Conservation (phyloP, 2,113 vertebrate genomes). For the Xyrauchen texanus region DNA sequence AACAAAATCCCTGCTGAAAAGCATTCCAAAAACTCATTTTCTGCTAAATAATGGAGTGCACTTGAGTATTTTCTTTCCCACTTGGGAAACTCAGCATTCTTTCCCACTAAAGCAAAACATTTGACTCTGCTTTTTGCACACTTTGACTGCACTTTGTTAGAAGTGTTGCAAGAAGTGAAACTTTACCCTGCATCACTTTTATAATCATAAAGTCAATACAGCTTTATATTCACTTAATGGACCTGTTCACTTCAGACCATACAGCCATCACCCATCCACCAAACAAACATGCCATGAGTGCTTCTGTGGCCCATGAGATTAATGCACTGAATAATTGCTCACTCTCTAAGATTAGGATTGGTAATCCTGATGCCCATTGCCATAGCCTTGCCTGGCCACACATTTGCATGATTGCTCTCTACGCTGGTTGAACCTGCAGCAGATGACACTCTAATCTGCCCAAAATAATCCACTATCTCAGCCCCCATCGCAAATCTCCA, state of each 20-base stretch:
- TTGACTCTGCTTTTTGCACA: neutral
- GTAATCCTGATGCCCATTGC: conserved; percentile 47
- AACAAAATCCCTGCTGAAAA: conserved; percentile 16
- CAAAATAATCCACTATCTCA: conserved; percentile 60
- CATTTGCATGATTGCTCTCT: conserved; percentile 60
- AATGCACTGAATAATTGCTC: conserved; percentile 71
- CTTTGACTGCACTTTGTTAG: too few species aligned
- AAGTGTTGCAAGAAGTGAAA: neutral
- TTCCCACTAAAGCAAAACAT: neutral
- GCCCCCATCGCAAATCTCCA: conserved; percentile 26
- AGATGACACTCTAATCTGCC: conserved; percentile 65
- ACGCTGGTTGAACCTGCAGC: conserved; percentile 57
- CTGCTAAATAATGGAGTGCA: conserved; percentile 41
- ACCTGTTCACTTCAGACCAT: neutral
- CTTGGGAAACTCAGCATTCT: conserved; percentile 2
- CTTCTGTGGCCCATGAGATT: conserved; percentile 37
- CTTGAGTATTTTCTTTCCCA: neutral
- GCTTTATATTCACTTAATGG: neutral
- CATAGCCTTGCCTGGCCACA: conserved; percentile 38
- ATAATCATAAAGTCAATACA: conserved; percentile 1
- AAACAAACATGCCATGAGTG: conserved; percentile 21
- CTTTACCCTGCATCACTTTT: neutral
- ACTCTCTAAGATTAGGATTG: conserved; percentile 66
- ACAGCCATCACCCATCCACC: neutral
- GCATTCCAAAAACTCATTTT: neutral